phyloP scores from a whole-genome alignment of 1,140 invertebrate genomes.

The Drosophila burlai region DNA sequence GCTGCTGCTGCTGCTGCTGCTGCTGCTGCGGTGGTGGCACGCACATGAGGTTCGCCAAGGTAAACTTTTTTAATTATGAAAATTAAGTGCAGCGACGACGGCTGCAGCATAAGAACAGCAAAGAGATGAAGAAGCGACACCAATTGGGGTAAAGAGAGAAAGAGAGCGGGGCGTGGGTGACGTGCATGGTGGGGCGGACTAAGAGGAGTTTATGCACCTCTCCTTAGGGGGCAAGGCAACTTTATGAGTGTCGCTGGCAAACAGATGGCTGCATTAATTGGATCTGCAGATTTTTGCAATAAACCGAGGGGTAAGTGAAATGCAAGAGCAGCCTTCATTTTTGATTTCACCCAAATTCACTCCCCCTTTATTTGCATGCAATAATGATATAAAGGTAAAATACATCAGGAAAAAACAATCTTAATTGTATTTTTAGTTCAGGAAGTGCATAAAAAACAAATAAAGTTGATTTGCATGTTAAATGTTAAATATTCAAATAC shows the following conservation, averaged over 20 bases:
- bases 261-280: constrained; percentile 45
- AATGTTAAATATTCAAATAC: not conserved
- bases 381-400: not conserved
- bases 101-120: constrained; percentile 51
- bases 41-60: constrained; percentile 65
- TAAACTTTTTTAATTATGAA: constrained; percentile 83
- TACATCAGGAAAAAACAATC: not conserved
- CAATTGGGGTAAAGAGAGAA: not conserved
- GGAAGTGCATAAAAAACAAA: not conserved
- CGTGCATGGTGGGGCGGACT: not conserved
- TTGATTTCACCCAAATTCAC: too few relatives aligned
- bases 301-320: constrained; percentile 10
- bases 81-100: constrained; percentile 76
- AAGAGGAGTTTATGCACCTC: constrained; percentile 2
- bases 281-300: constrained; percentile 38
- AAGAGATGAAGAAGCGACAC: constrained; percentile 58
- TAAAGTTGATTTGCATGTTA: not conserved
- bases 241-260: constrained; percentile 39
- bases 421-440: not conserved
- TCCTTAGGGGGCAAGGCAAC: not conserved
- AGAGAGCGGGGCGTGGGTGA: too few relatives aligned
- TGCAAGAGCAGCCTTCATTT: not conserved
- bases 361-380: not conserved
- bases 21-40: constrained; percentile 12
- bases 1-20: not conserved